Evolutionary conservation across 2,113 vertebrate species (phyloP).

Genomic region (Chauna torquata): DNA sequence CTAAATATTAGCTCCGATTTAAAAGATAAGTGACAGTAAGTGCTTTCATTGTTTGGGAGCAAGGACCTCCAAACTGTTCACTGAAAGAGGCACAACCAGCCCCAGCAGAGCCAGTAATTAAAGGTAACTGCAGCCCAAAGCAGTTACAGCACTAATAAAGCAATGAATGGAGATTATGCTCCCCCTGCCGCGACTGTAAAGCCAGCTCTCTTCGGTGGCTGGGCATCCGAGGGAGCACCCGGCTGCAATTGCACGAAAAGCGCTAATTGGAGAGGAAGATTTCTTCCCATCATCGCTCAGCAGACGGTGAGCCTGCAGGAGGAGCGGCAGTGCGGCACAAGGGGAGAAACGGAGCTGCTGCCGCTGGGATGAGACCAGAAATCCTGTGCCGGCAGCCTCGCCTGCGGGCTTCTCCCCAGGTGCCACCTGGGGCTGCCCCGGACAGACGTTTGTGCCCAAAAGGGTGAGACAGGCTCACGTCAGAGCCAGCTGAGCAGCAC

Average conservation of each 20-base stretch:
- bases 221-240: not conserved
- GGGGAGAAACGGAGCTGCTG: not conserved
- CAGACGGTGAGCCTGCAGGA: not conserved
- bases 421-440: too few species aligned
- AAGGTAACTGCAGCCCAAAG: not conserved
- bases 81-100: not conserved
- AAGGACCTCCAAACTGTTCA: not conserved
- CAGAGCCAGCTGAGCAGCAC: not conserved
- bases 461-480: not conserved
- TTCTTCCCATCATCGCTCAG: not conserved
- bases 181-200: not conserved
- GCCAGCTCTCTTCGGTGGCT: too few species aligned
- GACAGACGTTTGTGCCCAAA: not conserved
- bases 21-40: not conserved
- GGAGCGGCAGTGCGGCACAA: rapidly evolving
- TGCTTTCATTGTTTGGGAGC: not conserved
- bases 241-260: not conserved
- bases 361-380: not conserved
- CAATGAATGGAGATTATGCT: not conserved
- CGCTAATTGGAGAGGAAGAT: not conserved
- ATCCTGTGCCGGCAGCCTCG: not conserved
- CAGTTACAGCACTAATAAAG: not conserved
- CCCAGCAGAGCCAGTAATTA: conserved; percentile 29
- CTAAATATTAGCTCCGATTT: not conserved
- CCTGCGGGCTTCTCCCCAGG: not conserved